Conservation (phyloP, 1,140 invertebrate species). For the Holcopasites calliopsidis region DNA sequence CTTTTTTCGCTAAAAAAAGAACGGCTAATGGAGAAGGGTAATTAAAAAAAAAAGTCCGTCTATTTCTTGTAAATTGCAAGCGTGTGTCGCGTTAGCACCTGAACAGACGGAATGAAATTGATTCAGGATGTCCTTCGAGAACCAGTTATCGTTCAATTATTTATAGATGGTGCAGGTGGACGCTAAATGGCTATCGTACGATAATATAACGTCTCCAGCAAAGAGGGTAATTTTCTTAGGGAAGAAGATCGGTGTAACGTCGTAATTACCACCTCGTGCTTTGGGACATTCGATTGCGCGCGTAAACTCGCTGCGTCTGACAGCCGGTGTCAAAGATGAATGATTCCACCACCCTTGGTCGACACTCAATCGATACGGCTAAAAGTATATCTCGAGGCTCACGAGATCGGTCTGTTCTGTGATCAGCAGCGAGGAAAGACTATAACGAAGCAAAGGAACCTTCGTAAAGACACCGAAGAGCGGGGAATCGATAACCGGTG, state of each 20-base stretch:
- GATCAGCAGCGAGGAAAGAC: neutral
- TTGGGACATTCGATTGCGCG: neutral
- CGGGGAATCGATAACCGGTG: neutral
- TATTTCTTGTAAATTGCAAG: neutral
- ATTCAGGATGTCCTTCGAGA: neutral
- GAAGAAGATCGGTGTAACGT: neutral
- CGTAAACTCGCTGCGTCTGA: neutral
- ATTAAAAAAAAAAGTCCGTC: neutral
- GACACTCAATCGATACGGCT: neutral
- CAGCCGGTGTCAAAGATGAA: slow-evolving; percentile 21
- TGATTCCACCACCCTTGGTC: neutral
- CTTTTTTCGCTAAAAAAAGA: neutral
- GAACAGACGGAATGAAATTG: neutral
- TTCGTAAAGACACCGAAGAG: neutral
- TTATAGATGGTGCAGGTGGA: too few relatives aligned
- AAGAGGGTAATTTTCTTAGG: neutral
- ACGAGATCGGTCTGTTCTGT: neutral
- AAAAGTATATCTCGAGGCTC: neutral
- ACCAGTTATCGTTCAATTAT: neutral
- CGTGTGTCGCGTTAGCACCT: neutral
- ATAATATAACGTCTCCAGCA: neutral
- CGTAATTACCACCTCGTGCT: neutral
- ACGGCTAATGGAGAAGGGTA: neutral
- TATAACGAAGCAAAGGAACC: neutral
- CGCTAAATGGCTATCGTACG: neutral